phyloP scores from a whole-genome alignment of 2,797 vertebrate species.

The Coregonus ussuriensis region DNA sequence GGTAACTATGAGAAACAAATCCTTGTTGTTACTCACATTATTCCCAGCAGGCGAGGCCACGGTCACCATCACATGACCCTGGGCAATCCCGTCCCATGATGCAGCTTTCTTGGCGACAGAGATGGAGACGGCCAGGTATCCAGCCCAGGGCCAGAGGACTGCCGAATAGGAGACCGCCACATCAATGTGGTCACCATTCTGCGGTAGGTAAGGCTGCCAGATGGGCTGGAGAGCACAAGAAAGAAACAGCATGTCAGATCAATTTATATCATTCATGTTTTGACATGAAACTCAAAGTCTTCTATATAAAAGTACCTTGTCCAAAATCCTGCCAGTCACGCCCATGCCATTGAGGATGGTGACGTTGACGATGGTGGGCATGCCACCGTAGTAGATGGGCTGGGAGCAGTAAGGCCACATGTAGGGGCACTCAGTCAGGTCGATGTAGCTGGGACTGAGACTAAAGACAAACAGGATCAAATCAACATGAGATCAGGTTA shows the following conservation, averaged over 20 bases:
- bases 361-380: constrained; percentile 96
- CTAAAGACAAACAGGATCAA: constrained; percentile 61
- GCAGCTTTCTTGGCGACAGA: constrained; percentile 97
- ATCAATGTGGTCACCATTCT: constrained; percentile 95
- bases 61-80: constrained; percentile 95
- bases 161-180: constrained; percentile 94
- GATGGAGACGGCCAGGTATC: constrained; percentile 95
- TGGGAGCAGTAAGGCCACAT: constrained; percentile 99
- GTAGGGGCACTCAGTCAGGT: constrained; percentile 96
- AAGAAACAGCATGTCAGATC: background rate
- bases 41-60: constrained; percentile 91
- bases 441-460: constrained; percentile 96
- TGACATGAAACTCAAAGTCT: background rate
- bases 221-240: constrained; percentile 80
- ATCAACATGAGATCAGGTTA: background rate
- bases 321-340: constrained; percentile 93
- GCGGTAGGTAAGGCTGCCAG: constrained; percentile 98
- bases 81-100: constrained; percentile 94
- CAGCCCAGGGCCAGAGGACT: constrained; percentile 96
- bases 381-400: constrained; percentile 98
- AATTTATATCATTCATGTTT: background rate
- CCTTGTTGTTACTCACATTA: constrained; percentile 75
- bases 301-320: constrained; percentile 81
- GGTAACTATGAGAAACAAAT: background rate
- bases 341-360: constrained; percentile 99